Conservation (phyloP, 2,888 invertebrate species). For the Drosophila fungiperda region DNA sequence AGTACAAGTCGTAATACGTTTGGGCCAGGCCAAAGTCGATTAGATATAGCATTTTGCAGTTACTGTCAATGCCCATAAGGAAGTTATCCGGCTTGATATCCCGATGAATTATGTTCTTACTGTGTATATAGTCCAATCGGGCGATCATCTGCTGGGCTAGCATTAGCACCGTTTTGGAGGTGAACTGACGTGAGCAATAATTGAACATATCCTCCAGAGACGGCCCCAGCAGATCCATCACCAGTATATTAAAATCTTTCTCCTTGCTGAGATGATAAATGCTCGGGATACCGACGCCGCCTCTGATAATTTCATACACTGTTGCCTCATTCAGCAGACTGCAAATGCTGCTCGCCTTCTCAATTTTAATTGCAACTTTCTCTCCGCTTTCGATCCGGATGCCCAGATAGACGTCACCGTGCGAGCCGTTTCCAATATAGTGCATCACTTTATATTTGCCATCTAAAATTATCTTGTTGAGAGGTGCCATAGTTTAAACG, state of each 20-base stretch:
- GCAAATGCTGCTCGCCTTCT: fast-evolving
- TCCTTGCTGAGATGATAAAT: neutral
- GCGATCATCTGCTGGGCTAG: neutral
- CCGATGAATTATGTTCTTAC: neutral
- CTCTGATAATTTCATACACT: neutral
- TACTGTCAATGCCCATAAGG: neutral
- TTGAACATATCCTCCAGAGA: constrained; percentile 2
- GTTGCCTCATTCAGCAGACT: neutral
- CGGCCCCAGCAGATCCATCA: neutral
- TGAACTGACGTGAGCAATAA: neutral
- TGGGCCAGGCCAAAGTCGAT: neutral
- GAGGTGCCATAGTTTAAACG: neutral
- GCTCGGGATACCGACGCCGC: neutral
- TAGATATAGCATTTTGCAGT: neutral
- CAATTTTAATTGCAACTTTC: neutral
- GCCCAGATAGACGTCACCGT: neutral
- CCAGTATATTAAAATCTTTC: neutral
- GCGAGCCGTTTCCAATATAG: neutral
- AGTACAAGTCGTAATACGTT: neutral
- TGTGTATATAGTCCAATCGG: neutral
- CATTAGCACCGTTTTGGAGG: neutral
- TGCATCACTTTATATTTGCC: neutral
- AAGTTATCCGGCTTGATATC: neutral
- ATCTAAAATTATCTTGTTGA: neutral
- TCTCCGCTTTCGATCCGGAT: neutral